Evolutionary conservation across 2,113 vertebrate genomes (phyloP).

Genomic region (Protobothrops flavoviridis): DNA sequence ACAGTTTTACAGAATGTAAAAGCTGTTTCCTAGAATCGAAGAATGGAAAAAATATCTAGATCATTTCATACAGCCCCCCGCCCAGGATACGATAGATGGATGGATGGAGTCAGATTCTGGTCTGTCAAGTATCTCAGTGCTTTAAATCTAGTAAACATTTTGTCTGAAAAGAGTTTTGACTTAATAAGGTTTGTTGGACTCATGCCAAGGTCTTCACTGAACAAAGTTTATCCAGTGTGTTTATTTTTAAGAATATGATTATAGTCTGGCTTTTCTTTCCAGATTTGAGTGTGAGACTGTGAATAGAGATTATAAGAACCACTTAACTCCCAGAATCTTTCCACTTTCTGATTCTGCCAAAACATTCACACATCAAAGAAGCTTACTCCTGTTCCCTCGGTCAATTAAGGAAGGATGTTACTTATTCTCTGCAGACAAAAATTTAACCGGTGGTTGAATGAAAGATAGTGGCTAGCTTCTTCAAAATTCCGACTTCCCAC

Average conservation of each 20-base stretch:
- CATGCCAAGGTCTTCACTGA: conserved; percentile 14
- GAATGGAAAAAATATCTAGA: not conserved
- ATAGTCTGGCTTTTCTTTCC: conserved; percentile 15
- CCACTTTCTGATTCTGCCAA: not conserved
- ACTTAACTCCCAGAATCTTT: not conserved
- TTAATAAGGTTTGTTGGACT: conserved; percentile 34
- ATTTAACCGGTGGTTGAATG: not conserved
- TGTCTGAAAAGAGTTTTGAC: conserved; percentile 23
- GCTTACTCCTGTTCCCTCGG: not conserved
- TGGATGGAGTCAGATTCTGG: not conserved
- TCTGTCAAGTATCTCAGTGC: not conserved
- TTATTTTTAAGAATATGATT: conserved; percentile 26
- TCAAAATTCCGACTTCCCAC: not conserved
- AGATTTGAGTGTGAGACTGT: not conserved
- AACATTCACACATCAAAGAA: not conserved
- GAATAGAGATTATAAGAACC: not conserved
- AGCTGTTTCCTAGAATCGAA: not conserved
- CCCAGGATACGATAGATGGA: not conserved
- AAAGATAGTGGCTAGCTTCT: not conserved
- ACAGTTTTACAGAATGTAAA: not conserved
- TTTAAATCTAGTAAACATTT: not conserved
- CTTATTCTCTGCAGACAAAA: not conserved
- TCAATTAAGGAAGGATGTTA: not conserved
- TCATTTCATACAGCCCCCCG: not conserved
- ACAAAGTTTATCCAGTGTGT: conserved; percentile 26